These are phyloP conservation scores for Narcine bancroftii DNA, from an alignment of 2,113 vertebrate genomes.

Conservation along the genomic window DNA sequence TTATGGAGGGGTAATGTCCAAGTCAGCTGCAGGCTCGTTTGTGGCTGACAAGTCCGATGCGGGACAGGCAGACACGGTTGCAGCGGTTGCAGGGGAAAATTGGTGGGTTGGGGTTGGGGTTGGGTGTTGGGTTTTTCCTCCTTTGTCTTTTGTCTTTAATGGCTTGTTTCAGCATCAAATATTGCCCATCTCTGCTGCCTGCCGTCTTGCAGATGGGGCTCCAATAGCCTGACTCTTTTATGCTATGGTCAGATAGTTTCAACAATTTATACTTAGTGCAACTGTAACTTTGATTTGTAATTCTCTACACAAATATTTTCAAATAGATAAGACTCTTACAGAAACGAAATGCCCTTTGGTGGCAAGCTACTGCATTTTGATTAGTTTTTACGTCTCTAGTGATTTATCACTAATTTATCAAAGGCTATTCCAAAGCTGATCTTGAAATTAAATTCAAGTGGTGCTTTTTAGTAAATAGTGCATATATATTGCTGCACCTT, in stretches of 20 bases:
- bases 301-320: neutral
- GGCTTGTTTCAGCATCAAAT: no score
- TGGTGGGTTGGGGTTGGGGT: no score
- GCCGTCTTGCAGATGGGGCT: neutral
- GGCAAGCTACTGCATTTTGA: neutral
- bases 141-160: no score
- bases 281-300: conserved; percentile 11
- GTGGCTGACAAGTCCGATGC: no score
- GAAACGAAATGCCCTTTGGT: neutral
- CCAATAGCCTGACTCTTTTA: neutral
- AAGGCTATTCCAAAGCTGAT: neutral
- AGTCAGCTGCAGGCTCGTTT: no score
- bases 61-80: no score
- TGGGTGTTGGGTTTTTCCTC: no score
- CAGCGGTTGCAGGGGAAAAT: no score
- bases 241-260: neutral
- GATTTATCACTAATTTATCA: conserved; percentile 15
- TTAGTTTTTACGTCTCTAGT: neutral
- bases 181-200: neutral
- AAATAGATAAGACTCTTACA: neutral
- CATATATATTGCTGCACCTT: conserved; percentile 17
- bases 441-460: conserved; percentile 17
- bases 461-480: neutral
- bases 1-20: no score
- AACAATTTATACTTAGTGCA: neutral